phyloP scores from a whole-genome alignment of 2,888 invertebrate genomes.

The Meta bourneti region DNA sequence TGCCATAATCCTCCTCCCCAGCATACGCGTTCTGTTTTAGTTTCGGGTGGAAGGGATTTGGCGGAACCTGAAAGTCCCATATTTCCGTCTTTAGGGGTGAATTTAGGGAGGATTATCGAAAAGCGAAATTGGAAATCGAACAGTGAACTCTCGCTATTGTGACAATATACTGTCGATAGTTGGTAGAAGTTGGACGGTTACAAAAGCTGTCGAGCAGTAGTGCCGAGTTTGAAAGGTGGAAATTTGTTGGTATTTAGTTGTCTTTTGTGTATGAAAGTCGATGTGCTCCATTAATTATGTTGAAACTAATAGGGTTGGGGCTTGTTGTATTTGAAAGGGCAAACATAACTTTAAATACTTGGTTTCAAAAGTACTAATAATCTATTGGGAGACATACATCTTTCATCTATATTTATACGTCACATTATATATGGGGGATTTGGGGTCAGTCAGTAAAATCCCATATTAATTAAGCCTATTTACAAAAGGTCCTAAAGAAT shows the following conservation, averaged over 20 bases:
- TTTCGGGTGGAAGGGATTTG: neutral
- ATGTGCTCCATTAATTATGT: neutral
- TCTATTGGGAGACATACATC: too few relatives aligned
- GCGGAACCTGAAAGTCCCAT: slow-evolving; percentile 2
- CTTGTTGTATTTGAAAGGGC: neutral
- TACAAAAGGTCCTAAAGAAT: too few relatives aligned
- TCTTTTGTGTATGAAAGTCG: neutral
- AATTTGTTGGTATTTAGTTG: neutral
- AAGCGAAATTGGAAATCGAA: slow-evolving; percentile 40
- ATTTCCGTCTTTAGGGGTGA: slow-evolving; percentile 36
- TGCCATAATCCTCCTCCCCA: neutral
- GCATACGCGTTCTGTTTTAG: neutral
- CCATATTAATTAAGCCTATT: too few relatives aligned
- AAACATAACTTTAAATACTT: neutral
- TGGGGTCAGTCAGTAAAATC: too few relatives aligned
- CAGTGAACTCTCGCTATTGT: neutral
- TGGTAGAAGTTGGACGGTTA: neutral
- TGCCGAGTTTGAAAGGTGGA: neutral
- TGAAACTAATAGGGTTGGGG: neutral
- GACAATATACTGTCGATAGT: neutral
- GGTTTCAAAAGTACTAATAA: neutral
- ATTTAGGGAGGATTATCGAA: slow-evolving; percentile 40
- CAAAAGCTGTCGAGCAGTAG: neutral
- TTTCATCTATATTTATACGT: too few relatives aligned
- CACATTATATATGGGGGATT: too few relatives aligned